phyloP scores from a whole-genome alignment of 2,113 vertebrate genomes.

The Prunella himalayana region DNA sequence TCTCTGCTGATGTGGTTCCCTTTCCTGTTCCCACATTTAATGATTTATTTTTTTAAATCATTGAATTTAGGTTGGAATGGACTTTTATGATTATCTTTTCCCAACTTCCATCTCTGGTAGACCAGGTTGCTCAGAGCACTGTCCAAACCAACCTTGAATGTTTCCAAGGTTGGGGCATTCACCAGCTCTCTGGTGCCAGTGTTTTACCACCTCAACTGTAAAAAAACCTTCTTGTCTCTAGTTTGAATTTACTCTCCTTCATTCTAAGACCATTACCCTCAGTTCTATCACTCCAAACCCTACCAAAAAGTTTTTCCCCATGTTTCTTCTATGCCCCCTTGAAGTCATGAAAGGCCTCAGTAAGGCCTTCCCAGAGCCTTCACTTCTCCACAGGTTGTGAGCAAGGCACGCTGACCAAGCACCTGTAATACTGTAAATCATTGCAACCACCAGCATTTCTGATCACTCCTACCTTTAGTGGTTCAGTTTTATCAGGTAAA shows the following conservation, averaged over 20 bases:
- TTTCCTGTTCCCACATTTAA: background rate
- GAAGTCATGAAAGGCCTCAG: background rate
- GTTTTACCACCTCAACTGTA: background rate
- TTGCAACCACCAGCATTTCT: background rate
- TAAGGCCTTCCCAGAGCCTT: background rate
- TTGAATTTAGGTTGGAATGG: background rate
- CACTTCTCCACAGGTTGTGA: background rate
- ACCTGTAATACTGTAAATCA: background rate
- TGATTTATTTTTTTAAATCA: background rate
- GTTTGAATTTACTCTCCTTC: background rate
- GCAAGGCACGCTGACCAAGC: background rate
- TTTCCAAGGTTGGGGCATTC: background rate
- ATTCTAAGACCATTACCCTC: background rate
- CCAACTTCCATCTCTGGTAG: accelerated
- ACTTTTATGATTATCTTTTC: background rate
- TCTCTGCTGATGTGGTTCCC: background rate
- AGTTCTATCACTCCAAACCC: too few species aligned
- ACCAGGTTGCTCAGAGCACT: background rate
- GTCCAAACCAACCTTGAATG: background rate
- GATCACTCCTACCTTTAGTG: background rate
- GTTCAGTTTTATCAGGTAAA: background rate
- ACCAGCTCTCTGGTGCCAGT: background rate
- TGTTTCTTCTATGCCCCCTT: background rate
- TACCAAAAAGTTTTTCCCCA: background rate
- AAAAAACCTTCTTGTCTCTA: background rate